Conservation (phyloP, 2,797 vertebrate genomes). For the Momotus momota region DNA sequence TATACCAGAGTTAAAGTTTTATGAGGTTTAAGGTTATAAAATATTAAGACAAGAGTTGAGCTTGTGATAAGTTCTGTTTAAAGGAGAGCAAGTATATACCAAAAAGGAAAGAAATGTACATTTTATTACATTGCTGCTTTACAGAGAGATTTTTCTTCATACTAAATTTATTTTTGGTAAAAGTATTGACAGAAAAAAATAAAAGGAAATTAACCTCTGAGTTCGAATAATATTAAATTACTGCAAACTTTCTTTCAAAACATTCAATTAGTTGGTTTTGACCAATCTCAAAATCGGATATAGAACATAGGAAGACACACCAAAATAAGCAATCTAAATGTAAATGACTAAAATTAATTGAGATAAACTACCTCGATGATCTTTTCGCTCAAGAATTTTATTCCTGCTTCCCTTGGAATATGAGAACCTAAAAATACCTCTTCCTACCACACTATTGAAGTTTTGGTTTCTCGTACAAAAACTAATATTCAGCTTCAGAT, state of each 20-base stretch:
- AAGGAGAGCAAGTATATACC: not conserved
- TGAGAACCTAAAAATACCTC: not conserved
- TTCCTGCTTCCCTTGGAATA: not conserved
- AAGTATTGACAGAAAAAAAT: not conserved
- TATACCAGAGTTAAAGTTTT: slow-evolving; percentile 76
- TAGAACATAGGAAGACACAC: not conserved
- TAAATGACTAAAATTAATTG: not conserved
- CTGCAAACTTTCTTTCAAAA: not conserved
- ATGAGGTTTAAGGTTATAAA: slow-evolving; percentile 78
- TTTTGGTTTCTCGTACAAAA: not conserved
- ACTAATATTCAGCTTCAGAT: not conserved
- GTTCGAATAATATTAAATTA: not conserved
- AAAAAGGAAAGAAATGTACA: not conserved
- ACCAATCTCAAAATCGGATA: not conserved
- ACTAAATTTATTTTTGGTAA: not conserved
- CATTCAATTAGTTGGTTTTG: not conserved
- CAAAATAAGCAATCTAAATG: not conserved
- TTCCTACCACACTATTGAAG: not conserved
- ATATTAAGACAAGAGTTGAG: slow-evolving; percentile 73
- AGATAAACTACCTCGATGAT: not conserved
- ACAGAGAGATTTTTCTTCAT: not conserved
- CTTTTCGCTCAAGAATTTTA: not conserved
- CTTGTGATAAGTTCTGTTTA: slow-evolving; percentile 47
- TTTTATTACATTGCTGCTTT: not conserved
- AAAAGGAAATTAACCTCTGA: not conserved